Conservation (phyloP, 2,113 vertebrate genomes). For the Proteles cristata region DNA sequence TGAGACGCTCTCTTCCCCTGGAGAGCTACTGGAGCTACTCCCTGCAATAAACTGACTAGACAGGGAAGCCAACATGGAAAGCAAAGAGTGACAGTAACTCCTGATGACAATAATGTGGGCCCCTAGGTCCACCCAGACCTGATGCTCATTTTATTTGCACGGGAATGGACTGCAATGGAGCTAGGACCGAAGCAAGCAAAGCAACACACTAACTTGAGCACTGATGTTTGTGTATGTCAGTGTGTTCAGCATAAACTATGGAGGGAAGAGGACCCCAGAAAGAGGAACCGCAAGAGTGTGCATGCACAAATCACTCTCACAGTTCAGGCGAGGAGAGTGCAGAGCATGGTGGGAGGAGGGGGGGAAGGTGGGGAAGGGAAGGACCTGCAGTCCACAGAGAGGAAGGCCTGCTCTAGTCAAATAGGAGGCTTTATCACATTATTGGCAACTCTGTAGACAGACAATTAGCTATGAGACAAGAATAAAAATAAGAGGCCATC, state of each 20-base stretch:
- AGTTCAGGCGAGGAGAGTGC: neutral
- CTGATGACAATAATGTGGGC: neutral
- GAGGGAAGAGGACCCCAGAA: neutral
- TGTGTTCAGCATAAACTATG: neutral
- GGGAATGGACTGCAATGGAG: neutral
- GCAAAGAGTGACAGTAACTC: neutral
- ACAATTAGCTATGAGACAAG: no score
- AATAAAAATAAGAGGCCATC: no score
- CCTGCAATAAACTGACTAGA: neutral
- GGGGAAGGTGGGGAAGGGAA: no score
- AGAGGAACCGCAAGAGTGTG: no score
- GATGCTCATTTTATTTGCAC: neutral
- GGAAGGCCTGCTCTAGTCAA: neutral
- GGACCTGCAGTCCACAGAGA: neutral
- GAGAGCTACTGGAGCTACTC: neutral
- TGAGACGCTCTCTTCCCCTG: neutral
- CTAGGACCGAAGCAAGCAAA: neutral
- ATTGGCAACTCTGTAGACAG: neutral
- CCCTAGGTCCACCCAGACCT: neutral
- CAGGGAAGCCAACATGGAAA: neutral
- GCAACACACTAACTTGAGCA: neutral
- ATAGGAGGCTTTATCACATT: neutral
- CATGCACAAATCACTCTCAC: no score
- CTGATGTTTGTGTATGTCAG: no score
- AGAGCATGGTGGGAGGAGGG: accelerated